Conservation (phyloP, 2,113 vertebrate genomes). For the Ariopsis seemanni region DNA sequence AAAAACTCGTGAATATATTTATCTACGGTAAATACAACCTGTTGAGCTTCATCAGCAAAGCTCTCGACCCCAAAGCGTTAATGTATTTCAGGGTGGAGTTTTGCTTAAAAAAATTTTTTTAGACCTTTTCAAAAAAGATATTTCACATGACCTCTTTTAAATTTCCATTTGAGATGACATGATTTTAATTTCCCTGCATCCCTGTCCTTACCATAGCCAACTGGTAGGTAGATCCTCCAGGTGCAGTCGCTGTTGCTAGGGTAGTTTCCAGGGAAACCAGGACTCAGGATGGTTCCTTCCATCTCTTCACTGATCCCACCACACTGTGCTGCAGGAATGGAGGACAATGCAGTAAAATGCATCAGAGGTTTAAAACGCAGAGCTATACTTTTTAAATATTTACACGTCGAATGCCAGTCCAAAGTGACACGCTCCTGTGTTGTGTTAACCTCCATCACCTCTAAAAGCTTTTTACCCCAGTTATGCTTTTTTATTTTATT, state of each 20-base stretch:
- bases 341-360: background rate
- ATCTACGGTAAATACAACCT: too few relatives aligned
- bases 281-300: slow-evolving; percentile 96
- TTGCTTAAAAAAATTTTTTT: too few relatives aligned
- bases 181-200: background rate
- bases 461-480: slow-evolving; percentile 23
- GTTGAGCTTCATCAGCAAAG: too few relatives aligned
- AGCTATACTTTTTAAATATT: background rate
- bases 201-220: slow-evolving; percentile 87
- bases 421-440: background rate
- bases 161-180: background rate
- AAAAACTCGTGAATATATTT: too few relatives aligned
- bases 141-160: background rate
- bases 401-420: background rate
- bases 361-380: background rate
- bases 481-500: slow-evolving; percentile 9
- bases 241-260: slow-evolving; percentile 97
- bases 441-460: background rate
- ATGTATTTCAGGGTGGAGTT: too few relatives aligned
- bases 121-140: background rate
- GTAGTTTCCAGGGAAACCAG: slow-evolving; percentile 97
- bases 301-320: slow-evolving; percentile 89
- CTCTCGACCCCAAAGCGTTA: too few relatives aligned
- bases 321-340: slow-evolving; percentile 83
- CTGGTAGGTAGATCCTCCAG: slow-evolving; percentile 90